These are phyloP conservation scores for Zaprionus camerounensis DNA, from an alignment of 1,140 invertebrate genomes.

Conservation along the genomic window DNA sequence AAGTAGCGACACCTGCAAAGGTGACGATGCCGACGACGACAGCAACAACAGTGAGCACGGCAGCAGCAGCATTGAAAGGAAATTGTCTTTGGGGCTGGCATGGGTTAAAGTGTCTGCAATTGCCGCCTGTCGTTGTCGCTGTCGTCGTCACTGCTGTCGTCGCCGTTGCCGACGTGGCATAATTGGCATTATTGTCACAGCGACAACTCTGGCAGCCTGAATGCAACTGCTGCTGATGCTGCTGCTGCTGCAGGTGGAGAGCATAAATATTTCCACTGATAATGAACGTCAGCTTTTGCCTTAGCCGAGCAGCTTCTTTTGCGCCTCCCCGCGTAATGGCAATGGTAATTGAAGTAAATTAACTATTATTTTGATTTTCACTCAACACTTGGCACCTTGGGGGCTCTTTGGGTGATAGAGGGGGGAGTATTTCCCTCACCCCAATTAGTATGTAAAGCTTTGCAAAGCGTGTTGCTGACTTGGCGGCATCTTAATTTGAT, in stretches of 20 bases:
- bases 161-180: constrained; percentile 37
- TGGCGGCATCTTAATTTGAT: constrained; percentile 50
- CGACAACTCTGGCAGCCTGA: constrained; percentile 56
- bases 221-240: constrained; percentile 2
- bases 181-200: constrained; percentile 74
- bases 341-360: constrained; percentile 20
- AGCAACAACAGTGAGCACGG: constrained; percentile 7
- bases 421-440: not conserved
- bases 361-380: constrained; percentile 21
- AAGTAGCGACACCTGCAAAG: constrained; percentile 38
- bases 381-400: not conserved
- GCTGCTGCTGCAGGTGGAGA: constrained; percentile 21
- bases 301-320: not conserved
- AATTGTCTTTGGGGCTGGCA: constrained; percentile 49
- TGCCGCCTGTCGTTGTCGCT: constrained; percentile 1
- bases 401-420: too few species aligned
- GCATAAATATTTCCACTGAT: constrained; percentile 67
- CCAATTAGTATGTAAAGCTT: constrained; percentile 12
- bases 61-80: constrained; percentile 42
- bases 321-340: not conserved
- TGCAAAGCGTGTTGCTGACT: constrained; percentile 25
- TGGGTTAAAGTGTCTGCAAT: constrained; percentile 40
- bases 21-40: constrained; percentile 19
- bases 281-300: constrained; percentile 20
- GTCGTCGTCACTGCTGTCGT: not conserved